These are phyloP conservation scores for Myxocyprinus asiaticus DNA, from an alignment of 2,113 vertebrate species.

Conservation along the genomic window DNA sequence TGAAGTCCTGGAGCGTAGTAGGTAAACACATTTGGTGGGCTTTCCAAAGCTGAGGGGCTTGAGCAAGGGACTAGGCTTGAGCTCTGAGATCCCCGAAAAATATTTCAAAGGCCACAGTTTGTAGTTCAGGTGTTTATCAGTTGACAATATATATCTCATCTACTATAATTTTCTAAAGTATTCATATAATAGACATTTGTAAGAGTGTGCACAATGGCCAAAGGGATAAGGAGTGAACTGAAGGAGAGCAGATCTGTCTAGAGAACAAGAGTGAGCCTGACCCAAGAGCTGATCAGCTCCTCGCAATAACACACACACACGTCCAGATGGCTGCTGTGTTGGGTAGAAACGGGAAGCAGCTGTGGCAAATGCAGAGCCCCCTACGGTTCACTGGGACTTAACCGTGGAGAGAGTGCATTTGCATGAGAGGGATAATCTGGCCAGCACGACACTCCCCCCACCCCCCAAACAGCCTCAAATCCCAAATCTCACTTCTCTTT, in stretches of 20 bases:
- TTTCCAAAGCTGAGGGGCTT: too few relatives aligned
- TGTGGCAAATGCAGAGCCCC: slow-evolving; percentile 76
- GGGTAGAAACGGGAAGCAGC: slow-evolving; percentile 88
- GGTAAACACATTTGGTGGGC: too few relatives aligned
- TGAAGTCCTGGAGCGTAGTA: too few relatives aligned
- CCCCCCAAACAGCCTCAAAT: slow-evolving; percentile 82
- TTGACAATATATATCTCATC: not conserved
- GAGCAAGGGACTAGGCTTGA: too few relatives aligned
- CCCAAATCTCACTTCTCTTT: slow-evolving; percentile 93
- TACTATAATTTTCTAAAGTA: not conserved
- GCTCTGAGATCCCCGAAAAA: too few relatives aligned
- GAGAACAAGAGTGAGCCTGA: slow-evolving; percentile 45
- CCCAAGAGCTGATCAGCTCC: slow-evolving; percentile 74
- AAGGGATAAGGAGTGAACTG: slow-evolving; percentile 60
- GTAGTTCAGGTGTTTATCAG: too few relatives aligned
- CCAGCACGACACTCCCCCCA: slow-evolving; percentile 78
- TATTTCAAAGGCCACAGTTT: too few relatives aligned
- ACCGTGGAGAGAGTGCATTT: slow-evolving; percentile 83
- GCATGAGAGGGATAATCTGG: slow-evolving; percentile 93
- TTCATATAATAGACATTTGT: slow-evolving; percentile 23
- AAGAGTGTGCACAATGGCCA: slow-evolving; percentile 20
- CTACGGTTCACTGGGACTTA: slow-evolving; percentile 84
- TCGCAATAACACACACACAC: slow-evolving; percentile 58
- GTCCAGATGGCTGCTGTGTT: slow-evolving; percentile 84
- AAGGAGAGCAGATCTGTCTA: slow-evolving; percentile 54